Conservation (phyloP, 2,113 vertebrate genomes). For the Brachyistius frenatus region DNA sequence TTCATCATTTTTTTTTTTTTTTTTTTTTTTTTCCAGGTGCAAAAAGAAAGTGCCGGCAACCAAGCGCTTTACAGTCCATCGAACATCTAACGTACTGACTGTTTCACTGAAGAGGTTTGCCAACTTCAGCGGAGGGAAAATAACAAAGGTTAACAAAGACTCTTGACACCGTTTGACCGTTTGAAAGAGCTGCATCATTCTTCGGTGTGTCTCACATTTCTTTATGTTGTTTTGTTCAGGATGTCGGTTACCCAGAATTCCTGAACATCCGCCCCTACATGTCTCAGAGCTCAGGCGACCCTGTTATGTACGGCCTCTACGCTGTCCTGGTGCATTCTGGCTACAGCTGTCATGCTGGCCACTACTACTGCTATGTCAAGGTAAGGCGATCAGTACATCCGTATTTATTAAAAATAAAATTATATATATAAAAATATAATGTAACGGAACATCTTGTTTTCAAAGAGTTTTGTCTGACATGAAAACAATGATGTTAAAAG, state of each 20-base stretch:
- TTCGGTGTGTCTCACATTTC: background rate
- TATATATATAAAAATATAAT: background rate
- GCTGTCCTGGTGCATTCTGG: slow-evolving; percentile 97
- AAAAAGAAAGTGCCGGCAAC: slow-evolving; percentile 95
- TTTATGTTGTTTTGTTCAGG: slow-evolving; percentile 77
- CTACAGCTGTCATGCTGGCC: slow-evolving; percentile 94
- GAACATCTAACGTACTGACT: slow-evolving; percentile 91
- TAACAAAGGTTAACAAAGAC: slow-evolving; percentile 89
- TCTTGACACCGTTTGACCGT: background rate
- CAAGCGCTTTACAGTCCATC: slow-evolving; percentile 94
- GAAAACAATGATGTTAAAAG: background rate
- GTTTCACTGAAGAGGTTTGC: slow-evolving; percentile 95
- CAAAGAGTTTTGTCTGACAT: background rate
- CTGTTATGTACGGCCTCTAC: slow-evolving; percentile 91
- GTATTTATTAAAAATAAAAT: background rate
- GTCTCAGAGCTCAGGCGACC: slow-evolving; percentile 90
- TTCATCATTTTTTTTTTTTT: background rate
- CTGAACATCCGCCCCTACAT: slow-evolving; percentile 94
- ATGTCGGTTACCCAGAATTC: slow-evolving; percentile 93
- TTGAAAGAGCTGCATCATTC: background rate
- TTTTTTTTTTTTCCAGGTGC: slow-evolving; percentile 82
- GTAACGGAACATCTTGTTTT: background rate
- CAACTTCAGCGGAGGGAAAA: slow-evolving; percentile 93
- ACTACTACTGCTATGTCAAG: slow-evolving; percentile 98
- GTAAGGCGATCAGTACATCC: slow-evolving; percentile 67